Percentiles rank a stretch among this genome's conserved stretches.
Evolutionary conservation across 2,113 vertebrate genomes (phyloP).

Genomic region (Neofelis nebulosa): DNA sequence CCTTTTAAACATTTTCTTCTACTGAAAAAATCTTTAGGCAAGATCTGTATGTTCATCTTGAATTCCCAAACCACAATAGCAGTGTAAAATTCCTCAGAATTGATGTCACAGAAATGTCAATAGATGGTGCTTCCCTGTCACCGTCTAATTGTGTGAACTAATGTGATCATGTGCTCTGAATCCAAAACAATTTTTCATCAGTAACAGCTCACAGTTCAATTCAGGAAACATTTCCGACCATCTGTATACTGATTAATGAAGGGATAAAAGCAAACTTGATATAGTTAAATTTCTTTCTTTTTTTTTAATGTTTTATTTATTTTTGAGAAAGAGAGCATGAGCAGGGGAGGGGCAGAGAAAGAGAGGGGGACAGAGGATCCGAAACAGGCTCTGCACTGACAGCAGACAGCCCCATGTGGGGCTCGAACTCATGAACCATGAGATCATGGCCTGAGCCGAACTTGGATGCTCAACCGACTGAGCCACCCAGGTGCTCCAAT

Average conservation of each 20-base stretch:
- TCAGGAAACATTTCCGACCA: not conserved
- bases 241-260: not conserved
- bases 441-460: no score
- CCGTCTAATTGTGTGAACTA: not conserved
- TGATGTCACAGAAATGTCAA: not conserved
- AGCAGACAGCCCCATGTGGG: no score
- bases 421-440: no score
- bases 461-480: no score
- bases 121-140: not conserved
- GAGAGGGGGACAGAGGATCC: no score
- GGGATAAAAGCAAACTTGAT: not conserved
- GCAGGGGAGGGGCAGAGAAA: no score
- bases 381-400: no score
- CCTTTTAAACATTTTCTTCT: not conserved
- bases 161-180: not conserved
- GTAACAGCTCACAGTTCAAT: not conserved
- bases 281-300: not conserved
- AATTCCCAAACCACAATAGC: not conserved
- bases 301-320: no score
- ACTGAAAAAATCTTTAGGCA: not conserved
- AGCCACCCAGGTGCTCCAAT: not conserved
- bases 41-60: not conserved
- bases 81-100: not conserved
- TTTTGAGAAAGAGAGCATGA: no score
- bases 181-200: not conserved